A percentile compares a stretch with the other conserved stretches of the same genome.
Conservation (phyloP, 2,113 vertebrate genomes). For the Oryzias javanicus region DNA sequence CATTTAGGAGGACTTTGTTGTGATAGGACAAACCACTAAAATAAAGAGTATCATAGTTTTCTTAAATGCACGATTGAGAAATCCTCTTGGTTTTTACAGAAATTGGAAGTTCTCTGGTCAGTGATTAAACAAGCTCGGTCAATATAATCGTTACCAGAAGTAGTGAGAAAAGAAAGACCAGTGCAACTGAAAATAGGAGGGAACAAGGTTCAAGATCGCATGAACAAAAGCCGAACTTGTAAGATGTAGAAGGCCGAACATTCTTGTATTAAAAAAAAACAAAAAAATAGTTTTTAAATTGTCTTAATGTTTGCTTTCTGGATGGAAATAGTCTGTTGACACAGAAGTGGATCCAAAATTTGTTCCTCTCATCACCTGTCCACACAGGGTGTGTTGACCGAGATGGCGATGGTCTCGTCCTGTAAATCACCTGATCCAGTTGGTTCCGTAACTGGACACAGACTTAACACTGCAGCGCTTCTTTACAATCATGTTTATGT, state of each 20-base stretch:
- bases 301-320: slow-evolving; percentile 8
- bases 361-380: slow-evolving; percentile 18
- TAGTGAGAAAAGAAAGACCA: slow-evolving; percentile 39
- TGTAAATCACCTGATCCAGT: slow-evolving; percentile 84
- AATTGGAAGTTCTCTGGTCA: neutral
- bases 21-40: slow-evolving; percentile 2
- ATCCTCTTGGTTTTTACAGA: neutral
- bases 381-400: neutral
- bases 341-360: neutral
- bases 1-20: slow-evolving; percentile 55
- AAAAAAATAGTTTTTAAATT: slow-evolving; percentile 4
- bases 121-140: neutral
- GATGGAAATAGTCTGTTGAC: slow-evolving; percentile 10
- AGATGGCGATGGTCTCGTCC: neutral
- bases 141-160: slow-evolving; percentile 11
- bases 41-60: slow-evolving; percentile 14
- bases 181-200: slow-evolving; percentile 28
- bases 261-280: slow-evolving; percentile 16
- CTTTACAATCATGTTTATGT: slow-evolving; percentile 95
- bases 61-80: slow-evolving; percentile 1
- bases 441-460: slow-evolving; percentile 79
- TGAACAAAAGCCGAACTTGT: slow-evolving; percentile 21
- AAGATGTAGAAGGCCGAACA: slow-evolving; percentile 27
- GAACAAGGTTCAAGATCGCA: slow-evolving; percentile 12
- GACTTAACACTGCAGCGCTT: slow-evolving; percentile 90